A percentile compares a stretch with the other conserved stretches of the same genome.
Conservation (phyloP, 2,113 vertebrate genomes). For the Zeus faber region DNA sequence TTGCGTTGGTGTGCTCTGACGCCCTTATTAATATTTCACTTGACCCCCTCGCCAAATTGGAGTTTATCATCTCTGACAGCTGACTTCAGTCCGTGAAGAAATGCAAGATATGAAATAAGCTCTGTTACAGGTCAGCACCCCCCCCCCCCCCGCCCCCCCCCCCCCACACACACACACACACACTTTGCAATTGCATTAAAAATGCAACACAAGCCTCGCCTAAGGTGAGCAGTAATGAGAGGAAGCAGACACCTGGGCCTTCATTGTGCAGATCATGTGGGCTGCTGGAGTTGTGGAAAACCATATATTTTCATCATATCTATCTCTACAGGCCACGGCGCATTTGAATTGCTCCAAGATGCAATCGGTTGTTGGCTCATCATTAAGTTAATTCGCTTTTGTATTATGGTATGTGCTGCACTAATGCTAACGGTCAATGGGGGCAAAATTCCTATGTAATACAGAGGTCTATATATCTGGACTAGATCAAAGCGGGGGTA, state of each 20-base stretch:
- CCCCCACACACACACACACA: not conserved
- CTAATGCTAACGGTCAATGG: too few species aligned
- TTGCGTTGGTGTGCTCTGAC: conserved; percentile 45
- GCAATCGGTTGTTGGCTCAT: too few species aligned
- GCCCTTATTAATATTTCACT: conserved; percentile 66
- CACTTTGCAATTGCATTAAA: conserved; percentile 54
- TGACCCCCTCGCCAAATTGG: conserved; percentile 60
- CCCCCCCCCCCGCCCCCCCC: not conserved
- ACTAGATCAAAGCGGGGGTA: conserved; percentile 33
- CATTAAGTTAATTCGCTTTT: too few species aligned
- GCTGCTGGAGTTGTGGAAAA: too few species aligned
- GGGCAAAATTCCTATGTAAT: too few species aligned
- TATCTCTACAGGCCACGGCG: too few species aligned
- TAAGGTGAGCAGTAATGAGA: conserved; percentile 43
- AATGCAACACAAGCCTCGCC: conserved; percentile 39
- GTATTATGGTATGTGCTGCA: too few species aligned
- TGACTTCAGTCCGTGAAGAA: conserved; percentile 29
- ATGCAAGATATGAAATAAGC: conserved; percentile 45
- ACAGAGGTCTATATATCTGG: too few species aligned
- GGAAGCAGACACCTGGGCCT: conserved; percentile 29
- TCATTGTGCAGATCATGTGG: too few species aligned
- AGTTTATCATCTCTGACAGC: conserved; percentile 60
- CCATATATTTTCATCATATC: too few species aligned
- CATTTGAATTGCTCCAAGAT: too few species aligned
- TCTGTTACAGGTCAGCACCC: conserved; percentile 34